Conservation (phyloP, 2,797 vertebrate genomes). For the Xenopus petersii region DNA sequence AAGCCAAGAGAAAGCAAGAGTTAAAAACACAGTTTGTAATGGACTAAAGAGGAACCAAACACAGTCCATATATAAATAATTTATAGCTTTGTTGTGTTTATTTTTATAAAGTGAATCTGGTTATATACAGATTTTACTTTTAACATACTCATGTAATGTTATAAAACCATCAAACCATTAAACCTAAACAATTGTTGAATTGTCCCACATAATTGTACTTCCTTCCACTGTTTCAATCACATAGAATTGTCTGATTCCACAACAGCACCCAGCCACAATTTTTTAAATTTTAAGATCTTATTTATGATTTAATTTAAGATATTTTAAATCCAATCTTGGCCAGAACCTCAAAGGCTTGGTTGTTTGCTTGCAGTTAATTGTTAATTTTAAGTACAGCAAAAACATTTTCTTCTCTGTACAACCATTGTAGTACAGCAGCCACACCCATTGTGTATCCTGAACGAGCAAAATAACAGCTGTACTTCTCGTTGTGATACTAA, state of each 20-base stretch:
- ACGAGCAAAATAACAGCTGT: conserved; percentile 46
- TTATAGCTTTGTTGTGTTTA: no score
- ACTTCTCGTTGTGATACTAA: conserved; percentile 8
- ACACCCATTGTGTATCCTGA: conserved; percentile 18
- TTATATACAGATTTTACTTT: no score
- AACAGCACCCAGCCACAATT: no score
- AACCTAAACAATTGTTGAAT: not conserved
- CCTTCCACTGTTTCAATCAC: no score
- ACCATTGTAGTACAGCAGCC: conserved; percentile 17
- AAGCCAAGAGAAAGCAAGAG: no score
- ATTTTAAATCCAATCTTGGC: conserved; percentile 21
- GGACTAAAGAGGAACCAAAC: no score
- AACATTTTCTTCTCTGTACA: conserved; percentile 12
- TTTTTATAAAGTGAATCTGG: no score
- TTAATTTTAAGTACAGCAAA: conserved; percentile 20
- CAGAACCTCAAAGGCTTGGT: conserved; percentile 16
- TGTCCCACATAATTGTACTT: no score
- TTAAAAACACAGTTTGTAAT: no score
- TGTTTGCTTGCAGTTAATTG: conserved; percentile 36
- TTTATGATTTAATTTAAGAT: not conserved
- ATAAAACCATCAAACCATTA: not conserved
- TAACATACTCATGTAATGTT: no score
- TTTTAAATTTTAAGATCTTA: not conserved
- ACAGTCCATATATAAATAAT: no score
- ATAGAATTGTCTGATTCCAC: no score